A percentile compares a stretch with the other conserved stretches of the same genome.
Conservation (phyloP, 2,888 invertebrate genomes). For the Lacanobia oleracea region DNA sequence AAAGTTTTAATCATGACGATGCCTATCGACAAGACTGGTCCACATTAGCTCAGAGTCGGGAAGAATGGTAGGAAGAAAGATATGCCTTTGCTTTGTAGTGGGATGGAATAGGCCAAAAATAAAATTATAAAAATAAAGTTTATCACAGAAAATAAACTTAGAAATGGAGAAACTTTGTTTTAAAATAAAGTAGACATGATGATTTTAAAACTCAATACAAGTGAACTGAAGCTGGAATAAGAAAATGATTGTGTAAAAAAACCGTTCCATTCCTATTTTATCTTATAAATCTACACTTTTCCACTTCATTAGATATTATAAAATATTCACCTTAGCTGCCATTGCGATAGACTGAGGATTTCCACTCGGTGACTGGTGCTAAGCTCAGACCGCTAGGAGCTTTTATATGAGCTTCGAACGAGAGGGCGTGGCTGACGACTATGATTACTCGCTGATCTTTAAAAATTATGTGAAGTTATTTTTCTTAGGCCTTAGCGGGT, state of each 20-base stretch:
- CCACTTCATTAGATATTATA: conserved; percentile 66
- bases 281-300: conserved; percentile 43
- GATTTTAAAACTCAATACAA: not conserved
- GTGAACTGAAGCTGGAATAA: not conserved
- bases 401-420: conserved; percentile 83
- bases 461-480: conserved; percentile 66
- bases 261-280: not conserved
- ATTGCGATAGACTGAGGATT: conserved; percentile 84
- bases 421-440: conserved; percentile 82
- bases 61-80: no score
- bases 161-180: not conserved
- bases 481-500: conserved; percentile 44
- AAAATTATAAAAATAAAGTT: no score
- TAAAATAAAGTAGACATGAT: not conserved
- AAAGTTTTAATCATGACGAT: no score
- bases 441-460: conserved; percentile 84
- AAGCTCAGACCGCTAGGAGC: conserved; percentile 73
- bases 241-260: not conserved
- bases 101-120: no score
- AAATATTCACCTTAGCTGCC: conserved; percentile 86
- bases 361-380: conserved; percentile 84
- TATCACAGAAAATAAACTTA: no score
- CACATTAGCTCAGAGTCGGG: no score
- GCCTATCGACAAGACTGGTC: no score
- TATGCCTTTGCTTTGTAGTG: no score